Conservation (phyloP, 2,113 vertebrate genomes). For the Campylorhamphus procurvoides region DNA sequence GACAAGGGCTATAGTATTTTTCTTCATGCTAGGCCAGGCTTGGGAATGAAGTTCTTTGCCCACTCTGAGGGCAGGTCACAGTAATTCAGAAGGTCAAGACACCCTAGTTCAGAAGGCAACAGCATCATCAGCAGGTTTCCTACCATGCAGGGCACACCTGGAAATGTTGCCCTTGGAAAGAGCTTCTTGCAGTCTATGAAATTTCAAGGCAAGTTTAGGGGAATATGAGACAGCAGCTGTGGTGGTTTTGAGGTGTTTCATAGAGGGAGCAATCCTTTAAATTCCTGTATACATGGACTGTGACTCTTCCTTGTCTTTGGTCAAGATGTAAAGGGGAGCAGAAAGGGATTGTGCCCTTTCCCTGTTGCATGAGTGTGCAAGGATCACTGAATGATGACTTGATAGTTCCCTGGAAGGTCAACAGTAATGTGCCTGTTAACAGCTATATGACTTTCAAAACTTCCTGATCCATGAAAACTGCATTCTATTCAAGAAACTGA, state of each 20-base stretch:
- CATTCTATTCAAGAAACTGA: background rate
- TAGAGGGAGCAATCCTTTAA: background rate
- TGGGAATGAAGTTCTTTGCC: background rate
- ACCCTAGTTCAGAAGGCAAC: background rate
- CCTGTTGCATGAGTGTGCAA: background rate
- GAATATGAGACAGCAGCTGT: background rate
- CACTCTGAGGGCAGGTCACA: background rate
- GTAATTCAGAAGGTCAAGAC: background rate
- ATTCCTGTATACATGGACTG: background rate
- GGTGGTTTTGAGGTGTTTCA: background rate
- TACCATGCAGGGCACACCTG: background rate
- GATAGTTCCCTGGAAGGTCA: background rate
- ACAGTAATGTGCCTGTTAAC: background rate
- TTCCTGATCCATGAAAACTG: background rate
- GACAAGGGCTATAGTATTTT: background rate
- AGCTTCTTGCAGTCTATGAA: background rate
- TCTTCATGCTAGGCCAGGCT: rapidly evolving
- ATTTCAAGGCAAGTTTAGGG: background rate
- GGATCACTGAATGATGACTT: background rate
- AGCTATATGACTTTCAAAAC: background rate
- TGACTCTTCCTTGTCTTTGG: background rate
- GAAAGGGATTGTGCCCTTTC: background rate
- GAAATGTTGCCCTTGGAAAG: background rate
- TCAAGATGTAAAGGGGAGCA: background rate
- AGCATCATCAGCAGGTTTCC: background rate